Evolutionary conservation across 2,888 invertebrate genomes (phyloP), one percentile per base, ranked within the genome.

Genomic region (Polydrusus cervinus): DNA sequence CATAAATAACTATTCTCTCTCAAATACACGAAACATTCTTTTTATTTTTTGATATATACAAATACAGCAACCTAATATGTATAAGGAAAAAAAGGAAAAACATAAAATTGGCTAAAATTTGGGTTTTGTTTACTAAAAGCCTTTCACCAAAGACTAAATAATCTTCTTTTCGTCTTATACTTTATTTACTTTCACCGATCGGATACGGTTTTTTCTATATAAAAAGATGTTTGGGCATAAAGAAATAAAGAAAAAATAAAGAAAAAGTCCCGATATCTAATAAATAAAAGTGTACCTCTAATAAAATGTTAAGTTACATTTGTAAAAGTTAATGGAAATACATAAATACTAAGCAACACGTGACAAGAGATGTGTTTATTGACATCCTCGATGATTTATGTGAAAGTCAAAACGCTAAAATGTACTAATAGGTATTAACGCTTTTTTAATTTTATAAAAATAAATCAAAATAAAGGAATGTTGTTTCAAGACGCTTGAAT

Each of bases 81-180:
- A 53, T 30, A 53, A n/a, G n/a, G 25, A 25, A n/a, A 53, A 53
- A 53, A 25, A 3, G 25, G 16, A 30, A 53, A 51, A 53, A 20
- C 53, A 53, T 53, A 30, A 53, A 53, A 53, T 53, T 53, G 53
- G 53, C 53, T 25, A 53, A 53, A 30, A 53, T 53, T 53, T 25
- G 53, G 53, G 25, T 30, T 53, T 30, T 53, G 53, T 53, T 30
- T 53, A 53, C 53, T 53, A 53, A 53, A 53, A 53, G 53, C 53
- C 53, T 53, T 53, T 53, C 30, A n/a, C 53, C 53, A 53, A 53
- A 53, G 25, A 53, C 53, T 53, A 53, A 53, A 53, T 65, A 65
- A 65, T 47, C 65, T 65, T 47, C 65, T 65, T 65, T 65, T 65
- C 45, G 30, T 47, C 65, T 65, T 65, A 65, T 65, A 65, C 49